Percentiles rank a stretch among this genome's conserved stretches.
phyloP scores from a whole-genome alignment of 1,140 invertebrate genomes.

The Harlomillsia oculata region DNA sequence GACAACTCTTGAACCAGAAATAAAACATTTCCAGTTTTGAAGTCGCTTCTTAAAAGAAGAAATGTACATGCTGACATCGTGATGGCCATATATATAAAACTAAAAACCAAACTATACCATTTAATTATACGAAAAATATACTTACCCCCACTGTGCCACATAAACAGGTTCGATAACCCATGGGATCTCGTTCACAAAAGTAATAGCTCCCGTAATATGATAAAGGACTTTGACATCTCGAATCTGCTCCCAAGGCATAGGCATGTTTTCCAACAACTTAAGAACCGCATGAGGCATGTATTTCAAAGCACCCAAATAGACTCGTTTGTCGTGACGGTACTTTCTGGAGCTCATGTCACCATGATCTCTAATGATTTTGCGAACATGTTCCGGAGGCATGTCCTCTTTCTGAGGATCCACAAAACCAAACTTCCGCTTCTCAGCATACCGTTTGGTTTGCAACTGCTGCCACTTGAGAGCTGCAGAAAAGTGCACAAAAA shows the following conservation, averaged over 20 bases:
- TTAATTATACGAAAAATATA: constrained; percentile 7
- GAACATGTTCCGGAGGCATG: constrained; percentile 97
- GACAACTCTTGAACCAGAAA: too few relatives aligned
- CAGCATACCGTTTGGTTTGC: constrained; percentile 93
- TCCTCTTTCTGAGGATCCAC: constrained; percentile 99
- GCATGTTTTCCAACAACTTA: constrained; percentile 99
- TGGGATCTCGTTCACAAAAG: constrained; percentile 99
- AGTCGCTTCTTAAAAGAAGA: neutral
- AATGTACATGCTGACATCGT: constrained; percentile 9
- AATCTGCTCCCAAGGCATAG: constrained; percentile 99
- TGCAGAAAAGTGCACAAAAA: constrained; percentile 38
- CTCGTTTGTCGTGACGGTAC: constrained; percentile 96
- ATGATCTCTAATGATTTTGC: constrained; percentile 98
- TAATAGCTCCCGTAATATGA: constrained; percentile 98
- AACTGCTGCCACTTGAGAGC: constrained; percentile 97
- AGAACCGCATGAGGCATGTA: constrained; percentile 99
- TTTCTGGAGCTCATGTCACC: constrained; percentile 99
- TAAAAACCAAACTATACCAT: constrained; percentile 1
- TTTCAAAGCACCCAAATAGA: constrained; percentile 95
- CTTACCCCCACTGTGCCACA: constrained; percentile 97
- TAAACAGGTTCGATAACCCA: constrained; percentile 99
- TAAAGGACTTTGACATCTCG: constrained; percentile 94
- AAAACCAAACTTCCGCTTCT: constrained; percentile 97
- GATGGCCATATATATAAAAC: constrained; percentile 1
- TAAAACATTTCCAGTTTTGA: too few relatives aligned